These are phyloP conservation scores for Picathartes gymnocephalus DNA, from an alignment of 2,113 vertebrate species.

Conservation along the genomic window DNA sequence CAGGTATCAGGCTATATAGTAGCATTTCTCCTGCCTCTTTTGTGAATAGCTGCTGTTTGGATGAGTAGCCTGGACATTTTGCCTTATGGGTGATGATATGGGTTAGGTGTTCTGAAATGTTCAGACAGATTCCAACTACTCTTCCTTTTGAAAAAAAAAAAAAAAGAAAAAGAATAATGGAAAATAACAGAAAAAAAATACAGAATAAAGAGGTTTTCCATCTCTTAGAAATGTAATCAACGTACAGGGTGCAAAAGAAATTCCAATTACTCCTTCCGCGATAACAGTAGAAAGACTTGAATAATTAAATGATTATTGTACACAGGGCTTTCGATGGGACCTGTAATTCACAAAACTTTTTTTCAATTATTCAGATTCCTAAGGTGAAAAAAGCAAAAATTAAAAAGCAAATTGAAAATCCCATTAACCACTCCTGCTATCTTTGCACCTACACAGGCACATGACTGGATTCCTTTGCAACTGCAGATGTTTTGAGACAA, in stretches of 20 bases:
- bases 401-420: conserved; percentile 55
- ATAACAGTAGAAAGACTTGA: conserved; percentile 28
- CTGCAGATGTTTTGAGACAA: background rate
- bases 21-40: background rate
- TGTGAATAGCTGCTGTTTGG: background rate
- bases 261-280: background rate
- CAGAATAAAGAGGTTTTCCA: background rate
- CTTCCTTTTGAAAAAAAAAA: background rate
- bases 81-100: background rate
- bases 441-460: background rate
- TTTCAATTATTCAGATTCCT: conserved; percentile 48
- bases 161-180: background rate
- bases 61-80: background rate
- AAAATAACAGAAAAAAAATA: background rate
- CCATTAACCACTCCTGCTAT: background rate
- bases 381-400: conserved; percentile 22
- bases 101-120: background rate
- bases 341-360: conserved; percentile 39
- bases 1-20: background rate
- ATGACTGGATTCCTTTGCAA: background rate
- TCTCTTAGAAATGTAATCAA: background rate
- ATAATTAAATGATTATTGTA: conserved; percentile 60
- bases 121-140: background rate
- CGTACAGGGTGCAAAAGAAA: background rate
- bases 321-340: background rate